Conservation (phyloP, 2,888 invertebrate species). For the Amblyjoppa fuscipennis region DNA sequence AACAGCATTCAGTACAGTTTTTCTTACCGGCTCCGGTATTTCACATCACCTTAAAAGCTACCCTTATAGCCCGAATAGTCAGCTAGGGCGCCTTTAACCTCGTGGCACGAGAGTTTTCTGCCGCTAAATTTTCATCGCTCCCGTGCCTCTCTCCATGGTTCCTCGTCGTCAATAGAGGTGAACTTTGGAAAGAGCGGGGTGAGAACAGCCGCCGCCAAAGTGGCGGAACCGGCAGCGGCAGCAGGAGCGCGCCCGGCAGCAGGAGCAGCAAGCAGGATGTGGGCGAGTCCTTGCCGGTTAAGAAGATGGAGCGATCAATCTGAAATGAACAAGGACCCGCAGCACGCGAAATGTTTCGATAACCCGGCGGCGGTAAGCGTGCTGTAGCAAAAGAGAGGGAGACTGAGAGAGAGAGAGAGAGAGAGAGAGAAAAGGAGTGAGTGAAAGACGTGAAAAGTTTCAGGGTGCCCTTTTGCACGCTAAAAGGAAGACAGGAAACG, state of each 20-base stretch:
- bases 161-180: constrained; percentile 14
- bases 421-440: constrained; percentile 38
- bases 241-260: constrained; percentile 18
- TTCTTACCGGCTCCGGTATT: too few species aligned
- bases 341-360: constrained; percentile 71
- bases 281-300: constrained; percentile 63
- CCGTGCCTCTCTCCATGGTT: constrained; percentile 33
- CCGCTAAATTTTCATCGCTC: constrained; percentile 56
- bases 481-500: constrained; percentile 29
- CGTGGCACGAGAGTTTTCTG: constrained; percentile 27
- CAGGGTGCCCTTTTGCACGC: constrained; percentile 48
- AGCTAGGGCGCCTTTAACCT: constrained; percentile 16
- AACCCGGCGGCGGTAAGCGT: constrained; percentile 54
- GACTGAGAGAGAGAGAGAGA: not conserved
- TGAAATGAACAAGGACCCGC: constrained; percentile 65
- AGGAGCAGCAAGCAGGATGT: constrained; percentile 36
- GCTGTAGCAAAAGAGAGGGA: constrained; percentile 21
- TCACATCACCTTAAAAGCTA: not conserved
- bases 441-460: constrained; percentile 57
- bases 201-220: constrained; percentile 45
- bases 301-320: constrained; percentile 69
- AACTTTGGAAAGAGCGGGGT: constrained; percentile 51
- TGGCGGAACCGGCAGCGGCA: constrained; percentile 24
- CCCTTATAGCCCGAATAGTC: not conserved
- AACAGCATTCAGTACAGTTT: too few species aligned